Conservation (phyloP, 2,113 vertebrate genomes). For the Macquaria australasica region DNA sequence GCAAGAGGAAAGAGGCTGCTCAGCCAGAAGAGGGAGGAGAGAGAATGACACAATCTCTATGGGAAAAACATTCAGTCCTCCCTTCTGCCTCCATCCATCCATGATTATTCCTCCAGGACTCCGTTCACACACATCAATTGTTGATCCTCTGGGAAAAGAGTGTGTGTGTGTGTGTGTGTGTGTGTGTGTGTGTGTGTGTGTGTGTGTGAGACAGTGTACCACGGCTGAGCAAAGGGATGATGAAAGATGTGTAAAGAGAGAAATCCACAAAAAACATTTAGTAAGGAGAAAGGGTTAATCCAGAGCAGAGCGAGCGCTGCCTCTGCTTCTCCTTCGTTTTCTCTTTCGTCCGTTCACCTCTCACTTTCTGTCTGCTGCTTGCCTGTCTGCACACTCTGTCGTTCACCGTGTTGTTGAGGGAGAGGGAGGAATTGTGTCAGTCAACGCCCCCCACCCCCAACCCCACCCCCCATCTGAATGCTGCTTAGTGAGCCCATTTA, state of each 20-base stretch:
- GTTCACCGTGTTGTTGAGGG: conserved; percentile 37
- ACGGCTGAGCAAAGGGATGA: conserved; percentile 9
- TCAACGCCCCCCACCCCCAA: conserved; percentile 7
- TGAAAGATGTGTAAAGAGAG: conserved; percentile 21
- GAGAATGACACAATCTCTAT: conserved; percentile 58
- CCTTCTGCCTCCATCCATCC: conserved; percentile 36
- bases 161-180: neutral
- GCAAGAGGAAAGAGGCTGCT: conserved; percentile 26
- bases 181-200: neutral
- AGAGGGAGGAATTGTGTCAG: conserved; percentile 55
- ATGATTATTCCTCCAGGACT: conserved; percentile 31
- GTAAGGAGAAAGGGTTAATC: conserved; percentile 46
- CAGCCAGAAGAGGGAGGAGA: conserved; percentile 45
- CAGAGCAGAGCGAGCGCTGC: conserved; percentile 24
- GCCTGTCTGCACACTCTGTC: conserved; percentile 24
- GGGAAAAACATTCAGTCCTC: conserved; percentile 31
- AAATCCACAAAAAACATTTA: conserved; percentile 24
- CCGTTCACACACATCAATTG: conserved; percentile 18
- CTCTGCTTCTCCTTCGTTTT: conserved; percentile 52
- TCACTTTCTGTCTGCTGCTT: conserved; percentile 20
- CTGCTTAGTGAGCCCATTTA: neutral
- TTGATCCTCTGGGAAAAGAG: conserved; percentile 8
- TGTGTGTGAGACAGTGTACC: neutral
- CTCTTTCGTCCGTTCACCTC: conserved; percentile 31
- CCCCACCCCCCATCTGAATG: conserved; percentile 37